Evolutionary conservation across 2,888 invertebrate species (phyloP), one percentile per base, ranked within the genome.

Genomic region (Altica lythri): DNA sequence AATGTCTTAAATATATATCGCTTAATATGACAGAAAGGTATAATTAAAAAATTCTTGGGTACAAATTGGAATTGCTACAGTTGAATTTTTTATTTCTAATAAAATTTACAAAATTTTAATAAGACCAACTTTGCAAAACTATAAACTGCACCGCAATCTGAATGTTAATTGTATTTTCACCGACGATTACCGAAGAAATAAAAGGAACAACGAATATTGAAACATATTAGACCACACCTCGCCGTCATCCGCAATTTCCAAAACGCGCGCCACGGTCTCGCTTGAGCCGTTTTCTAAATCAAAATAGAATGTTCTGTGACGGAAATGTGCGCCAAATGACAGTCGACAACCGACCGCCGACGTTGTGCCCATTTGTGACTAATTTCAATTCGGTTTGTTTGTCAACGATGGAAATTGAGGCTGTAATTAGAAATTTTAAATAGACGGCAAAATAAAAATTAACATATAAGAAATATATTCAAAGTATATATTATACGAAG

Each of bases 221-320:
- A 32, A 65, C 59, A 61, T 63, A 63, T 64, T 35, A 59, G 70
- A 71, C 71, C 71, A 70, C 71, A 70, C 71, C 70, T 69, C 56
- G 58, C 44, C 56, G 70, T 66, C 69, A 59, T 64, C 68, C 63
- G 66, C 67, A 70, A 70, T 71, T 71, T 68, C 64, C 62, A 43
- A 49, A 63, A 66, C 68, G 64, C 67, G 66, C 66, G 67, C 66
- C 60, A 55, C n/a, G 51, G 69, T 63, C 64, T 65, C 68, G 67
- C 69, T 63, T 56, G 60, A 57, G 56, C 68, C 66, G 55, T 59
- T 59, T 63, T 60, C 57, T 64, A 65, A 63, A 66, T 59, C 49
- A 43, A 42, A 34, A 35, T 43, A 43, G 50, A 49, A 51, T 53
- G 59, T 48, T 19, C 50, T 52, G 45, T 52, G 59, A 54, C 45